These are phyloP conservation scores for Spodoptera exigua DNA, from an alignment of 2,888 invertebrate genomes.

Conservation along the genomic window DNA sequence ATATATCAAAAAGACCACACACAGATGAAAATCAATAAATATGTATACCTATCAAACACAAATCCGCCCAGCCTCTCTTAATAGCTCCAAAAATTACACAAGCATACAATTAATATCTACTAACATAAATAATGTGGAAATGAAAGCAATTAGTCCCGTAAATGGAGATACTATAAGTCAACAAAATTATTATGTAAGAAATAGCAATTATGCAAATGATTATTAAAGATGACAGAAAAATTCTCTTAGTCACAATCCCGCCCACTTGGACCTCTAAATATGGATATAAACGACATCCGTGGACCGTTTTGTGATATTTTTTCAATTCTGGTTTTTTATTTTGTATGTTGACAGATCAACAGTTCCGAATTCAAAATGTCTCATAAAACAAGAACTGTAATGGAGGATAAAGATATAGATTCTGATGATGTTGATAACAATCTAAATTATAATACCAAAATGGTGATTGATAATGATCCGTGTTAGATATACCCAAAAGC, in stretches of 20 bases:
- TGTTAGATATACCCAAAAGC: too few species aligned
- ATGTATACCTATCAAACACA: slow-evolving; percentile 7
- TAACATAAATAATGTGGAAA: slow-evolving; percentile 26
- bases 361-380: slow-evolving; percentile 31
- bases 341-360: slow-evolving; percentile 26
- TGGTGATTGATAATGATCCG: too few species aligned
- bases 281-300: slow-evolving; percentile 35
- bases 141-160: slow-evolving; percentile 33
- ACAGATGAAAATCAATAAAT: slow-evolving; percentile 24
- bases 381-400: slow-evolving; percentile 20
- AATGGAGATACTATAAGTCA: slow-evolving; percentile 36
- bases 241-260: slow-evolving; percentile 31
- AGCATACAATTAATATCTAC: slow-evolving; percentile 39
- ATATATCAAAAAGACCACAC: slow-evolving; percentile 29
- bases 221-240: slow-evolving; percentile 48
- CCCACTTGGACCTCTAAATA: slow-evolving; percentile 43
- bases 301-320: slow-evolving; percentile 42
- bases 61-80: slow-evolving; percentile 14
- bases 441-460: not conserved
- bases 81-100: slow-evolving; percentile 24
- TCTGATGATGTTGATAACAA: not conserved
- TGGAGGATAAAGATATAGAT: slow-evolving; percentile 20
- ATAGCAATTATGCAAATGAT: slow-evolving; percentile 50
- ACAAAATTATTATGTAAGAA: slow-evolving; percentile 36
- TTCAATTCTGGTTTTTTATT: slow-evolving; percentile 28